phyloP scores from a whole-genome alignment of 1,140 invertebrate species.

The Pseudomyrmex sp. region DNA sequence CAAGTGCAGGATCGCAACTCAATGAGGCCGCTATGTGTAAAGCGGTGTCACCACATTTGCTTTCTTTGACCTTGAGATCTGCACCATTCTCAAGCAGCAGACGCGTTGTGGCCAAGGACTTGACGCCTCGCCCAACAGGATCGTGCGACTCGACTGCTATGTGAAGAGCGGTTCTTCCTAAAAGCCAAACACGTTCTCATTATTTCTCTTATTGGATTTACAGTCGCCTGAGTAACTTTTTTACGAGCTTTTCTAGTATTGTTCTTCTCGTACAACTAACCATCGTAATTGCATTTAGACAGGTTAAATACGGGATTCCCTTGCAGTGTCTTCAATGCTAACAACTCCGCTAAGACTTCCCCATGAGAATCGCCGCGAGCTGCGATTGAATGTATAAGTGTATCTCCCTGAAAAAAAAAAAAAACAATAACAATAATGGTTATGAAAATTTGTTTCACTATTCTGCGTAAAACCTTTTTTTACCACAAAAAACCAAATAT shows the following conservation, averaged over 20 bases:
- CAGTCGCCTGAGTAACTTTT: neutral
- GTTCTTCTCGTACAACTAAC: constrained; percentile 60
- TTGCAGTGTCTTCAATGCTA: constrained; percentile 73
- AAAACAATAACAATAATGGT: neutral
- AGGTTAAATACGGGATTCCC: constrained; percentile 77
- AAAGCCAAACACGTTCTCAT: neutral
- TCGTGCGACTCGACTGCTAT: constrained; percentile 75
- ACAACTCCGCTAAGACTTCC: constrained; percentile 73
- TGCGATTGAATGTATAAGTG: constrained; percentile 76
- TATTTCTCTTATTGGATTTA: neutral
- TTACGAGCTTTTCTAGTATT: neutral
- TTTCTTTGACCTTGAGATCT: constrained; percentile 71
- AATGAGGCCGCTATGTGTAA: constrained; percentile 75
- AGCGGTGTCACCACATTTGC: constrained; percentile 74
- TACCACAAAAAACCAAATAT: neutral
- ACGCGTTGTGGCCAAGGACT: constrained; percentile 64
- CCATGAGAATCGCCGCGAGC: constrained; percentile 75
- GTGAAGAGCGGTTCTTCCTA: constrained; percentile 79
- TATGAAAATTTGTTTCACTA: neutral
- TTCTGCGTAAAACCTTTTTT: neutral
- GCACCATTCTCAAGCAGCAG: constrained; percentile 76
- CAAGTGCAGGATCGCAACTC: constrained; percentile 72
- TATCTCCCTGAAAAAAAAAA: constrained; percentile 74
- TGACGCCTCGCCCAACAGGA: constrained; percentile 37
- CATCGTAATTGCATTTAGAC: constrained; percentile 78